Percentiles rank a stretch among this genome's conserved stretches.
Conservation (phyloP, 2,888 invertebrate genomes). For the Rhagophthalmus giganteus region DNA sequence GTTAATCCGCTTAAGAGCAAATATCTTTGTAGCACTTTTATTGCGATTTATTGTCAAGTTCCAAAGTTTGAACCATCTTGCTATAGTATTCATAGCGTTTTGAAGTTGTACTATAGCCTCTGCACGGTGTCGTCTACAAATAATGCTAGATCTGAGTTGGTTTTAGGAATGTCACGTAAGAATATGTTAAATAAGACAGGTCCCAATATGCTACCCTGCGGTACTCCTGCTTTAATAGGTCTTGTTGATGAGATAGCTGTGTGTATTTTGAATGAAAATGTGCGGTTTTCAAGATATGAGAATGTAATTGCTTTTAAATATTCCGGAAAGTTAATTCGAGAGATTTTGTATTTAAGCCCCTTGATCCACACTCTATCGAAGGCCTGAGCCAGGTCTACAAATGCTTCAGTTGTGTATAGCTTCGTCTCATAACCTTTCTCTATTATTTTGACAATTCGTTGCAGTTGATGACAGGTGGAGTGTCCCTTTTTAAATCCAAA, state of each 20-base stretch:
- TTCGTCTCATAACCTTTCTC: neutral
- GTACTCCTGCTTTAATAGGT: neutral
- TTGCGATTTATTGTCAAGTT: neutral
- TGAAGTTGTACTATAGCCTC: no score
- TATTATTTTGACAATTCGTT: neutral
- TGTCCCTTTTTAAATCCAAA: no score
- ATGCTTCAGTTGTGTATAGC: neutral
- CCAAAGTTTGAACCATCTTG: constrained; percentile 1
- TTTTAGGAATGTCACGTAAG: no score
- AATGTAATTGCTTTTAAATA: constrained; percentile 1
- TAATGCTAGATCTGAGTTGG: no score
- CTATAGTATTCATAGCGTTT: no score
- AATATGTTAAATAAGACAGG: no score
- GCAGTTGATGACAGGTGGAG: constrained; percentile 2
- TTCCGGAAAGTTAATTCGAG: neutral
- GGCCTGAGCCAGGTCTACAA: neutral
- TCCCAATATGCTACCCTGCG: neutral
- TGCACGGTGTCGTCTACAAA: no score
- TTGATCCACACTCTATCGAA: constrained; percentile 1
- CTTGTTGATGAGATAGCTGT: no score
- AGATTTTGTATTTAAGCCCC: constrained; percentile 1
- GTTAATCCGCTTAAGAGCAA: no score
- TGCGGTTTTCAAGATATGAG: constrained; percentile 1
- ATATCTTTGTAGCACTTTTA: neutral
- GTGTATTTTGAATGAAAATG: neutral